Percentiles rank a stretch among this genome's conserved stretches.
Conservation (phyloP, 2,113 vertebrate species). For the Pelecanoides urinatrix region DNA sequence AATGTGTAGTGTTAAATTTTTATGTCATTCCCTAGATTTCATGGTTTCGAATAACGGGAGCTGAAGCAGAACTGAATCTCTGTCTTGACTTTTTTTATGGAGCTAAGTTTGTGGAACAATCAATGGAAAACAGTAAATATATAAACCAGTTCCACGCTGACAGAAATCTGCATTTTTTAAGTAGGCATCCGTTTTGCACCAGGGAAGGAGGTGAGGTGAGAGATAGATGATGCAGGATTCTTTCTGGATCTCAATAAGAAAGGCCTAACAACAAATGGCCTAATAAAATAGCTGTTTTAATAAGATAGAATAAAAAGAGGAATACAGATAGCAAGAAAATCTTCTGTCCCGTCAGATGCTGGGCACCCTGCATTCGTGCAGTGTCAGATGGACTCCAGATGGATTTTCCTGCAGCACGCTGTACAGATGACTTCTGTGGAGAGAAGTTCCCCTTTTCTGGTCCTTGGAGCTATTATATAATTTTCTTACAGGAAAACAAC, state of each 20-base stretch:
- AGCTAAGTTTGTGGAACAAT: background rate
- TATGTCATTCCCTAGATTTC: background rate
- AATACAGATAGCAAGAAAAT: background rate
- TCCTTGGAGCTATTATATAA: background rate
- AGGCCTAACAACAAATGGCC: background rate
- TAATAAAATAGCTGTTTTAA: background rate
- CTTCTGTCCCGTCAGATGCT: background rate
- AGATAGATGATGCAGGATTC: rapidly evolving
- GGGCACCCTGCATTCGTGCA: background rate
- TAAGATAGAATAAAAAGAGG: background rate
- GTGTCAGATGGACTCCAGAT: background rate
- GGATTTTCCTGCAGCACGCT: background rate
- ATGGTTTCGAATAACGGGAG: background rate
- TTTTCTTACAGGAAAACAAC: background rate
- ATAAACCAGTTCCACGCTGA: background rate
- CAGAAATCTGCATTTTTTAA: background rate
- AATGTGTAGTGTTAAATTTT: background rate
- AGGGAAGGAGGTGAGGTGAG: background rate
- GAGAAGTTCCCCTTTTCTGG: background rate
- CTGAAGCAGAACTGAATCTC: background rate
- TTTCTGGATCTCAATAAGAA: background rate
- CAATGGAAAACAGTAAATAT: background rate
- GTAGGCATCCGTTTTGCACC: background rate
- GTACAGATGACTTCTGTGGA: background rate
- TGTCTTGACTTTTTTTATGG: background rate